Evolutionary conservation across 2,797 vertebrate species (phyloP).

Genomic region (Lindbergichthys nudifrons): DNA sequence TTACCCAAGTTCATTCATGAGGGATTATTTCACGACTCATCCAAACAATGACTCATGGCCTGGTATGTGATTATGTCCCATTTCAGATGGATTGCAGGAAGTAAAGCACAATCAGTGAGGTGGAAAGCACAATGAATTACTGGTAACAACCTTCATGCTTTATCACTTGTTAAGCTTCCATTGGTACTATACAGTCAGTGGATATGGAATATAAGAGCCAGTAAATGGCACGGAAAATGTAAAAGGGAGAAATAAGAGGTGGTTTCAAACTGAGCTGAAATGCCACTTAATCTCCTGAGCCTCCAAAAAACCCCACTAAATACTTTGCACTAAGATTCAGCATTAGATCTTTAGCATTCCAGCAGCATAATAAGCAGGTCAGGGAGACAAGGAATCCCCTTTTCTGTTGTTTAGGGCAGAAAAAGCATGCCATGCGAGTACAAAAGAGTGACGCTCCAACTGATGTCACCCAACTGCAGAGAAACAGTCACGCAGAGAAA

Average conservation of each 20-base stretch:
- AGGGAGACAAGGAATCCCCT: constrained; percentile 54
- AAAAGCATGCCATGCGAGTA: constrained; percentile 26
- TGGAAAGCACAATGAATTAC: not conserved
- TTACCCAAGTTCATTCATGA: constrained; percentile 64
- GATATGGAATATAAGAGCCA: constrained; percentile 8
- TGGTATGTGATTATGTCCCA: constrained; percentile 67
- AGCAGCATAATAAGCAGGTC: constrained; percentile 50
- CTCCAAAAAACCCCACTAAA: constrained; percentile 42
- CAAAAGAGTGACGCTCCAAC: constrained; percentile 42
- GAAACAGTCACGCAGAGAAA: constrained; percentile 1
- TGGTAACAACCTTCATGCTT: constrained; percentile 7
- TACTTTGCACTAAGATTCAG: constrained; percentile 47
- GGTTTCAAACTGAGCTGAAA: constrained; percentile 38
- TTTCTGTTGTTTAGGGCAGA: constrained; percentile 38
- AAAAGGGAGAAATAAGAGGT: constrained; percentile 19
- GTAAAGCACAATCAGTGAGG: constrained; percentile 16
- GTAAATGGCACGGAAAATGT: not conserved
- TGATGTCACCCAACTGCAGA: constrained; percentile 21
- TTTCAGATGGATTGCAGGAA: constrained; percentile 28
- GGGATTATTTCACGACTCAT: constrained; percentile 78
- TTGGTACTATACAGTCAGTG: not conserved
- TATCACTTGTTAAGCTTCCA: not conserved
- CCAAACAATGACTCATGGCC: constrained; percentile 75
- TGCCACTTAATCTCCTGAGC: constrained; percentile 51
- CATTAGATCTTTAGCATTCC: constrained; percentile 54